These are phyloP conservation scores for Protosalanx chinensis DNA, from an alignment of 2,797 vertebrate species.

Conservation along the genomic window DNA sequence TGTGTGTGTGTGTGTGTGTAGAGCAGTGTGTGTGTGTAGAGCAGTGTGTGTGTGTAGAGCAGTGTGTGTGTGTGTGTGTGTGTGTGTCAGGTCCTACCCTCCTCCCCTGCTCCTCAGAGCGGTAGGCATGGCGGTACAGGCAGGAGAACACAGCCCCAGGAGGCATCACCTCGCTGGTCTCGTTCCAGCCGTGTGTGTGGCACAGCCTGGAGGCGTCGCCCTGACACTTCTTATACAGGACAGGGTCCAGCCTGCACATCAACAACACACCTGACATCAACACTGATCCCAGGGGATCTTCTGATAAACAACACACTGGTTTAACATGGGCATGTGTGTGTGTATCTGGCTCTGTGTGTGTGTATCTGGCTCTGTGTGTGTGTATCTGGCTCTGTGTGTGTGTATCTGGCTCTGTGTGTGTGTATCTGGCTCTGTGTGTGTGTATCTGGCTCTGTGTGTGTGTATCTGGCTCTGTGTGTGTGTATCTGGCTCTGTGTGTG, in stretches of 20 bases:
- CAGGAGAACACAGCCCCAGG: constrained; percentile 94
- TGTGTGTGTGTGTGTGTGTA: no score
- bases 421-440: neutral
- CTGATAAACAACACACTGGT: no score
- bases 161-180: constrained; percentile 92
- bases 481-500: neutral
- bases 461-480: neutral
- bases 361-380: neutral
- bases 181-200: constrained; percentile 93
- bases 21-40: no score
- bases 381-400: neutral
- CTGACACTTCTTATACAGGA: constrained; percentile 93
- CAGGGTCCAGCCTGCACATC: constrained; percentile 82
- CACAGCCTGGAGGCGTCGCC: constrained; percentile 92
- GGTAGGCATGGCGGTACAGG: constrained; percentile 92
- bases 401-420: neutral
- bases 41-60: no score
- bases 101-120: constrained; percentile 92
- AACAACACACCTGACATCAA: no score
- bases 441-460: no score
- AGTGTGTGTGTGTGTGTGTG: neutral
- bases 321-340: no score
- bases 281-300: no score
- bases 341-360: neutral
- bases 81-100: constrained; percentile 72